Conservation (phyloP, 1,140 invertebrate species). For the Bathynomus jamesi region DNA sequence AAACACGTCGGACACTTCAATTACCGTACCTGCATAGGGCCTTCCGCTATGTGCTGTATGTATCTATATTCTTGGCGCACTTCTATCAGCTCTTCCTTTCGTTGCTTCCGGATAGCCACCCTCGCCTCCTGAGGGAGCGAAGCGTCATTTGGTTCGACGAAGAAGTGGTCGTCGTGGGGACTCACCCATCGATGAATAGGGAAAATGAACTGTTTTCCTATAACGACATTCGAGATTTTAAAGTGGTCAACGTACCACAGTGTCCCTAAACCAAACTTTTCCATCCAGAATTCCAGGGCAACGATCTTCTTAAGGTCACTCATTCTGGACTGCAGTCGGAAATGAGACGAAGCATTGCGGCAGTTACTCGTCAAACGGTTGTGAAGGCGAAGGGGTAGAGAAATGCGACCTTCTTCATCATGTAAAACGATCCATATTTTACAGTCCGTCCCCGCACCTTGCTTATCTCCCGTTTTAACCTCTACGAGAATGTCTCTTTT, state of each 20-base stretch:
- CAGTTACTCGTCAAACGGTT: background rate
- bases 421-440: background rate
- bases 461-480: background rate
- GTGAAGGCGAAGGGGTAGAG: background rate
- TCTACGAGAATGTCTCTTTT: background rate
- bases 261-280: background rate
- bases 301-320: background rate
- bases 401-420: background rate
- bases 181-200: background rate
- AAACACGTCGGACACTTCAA: conserved; percentile 48
- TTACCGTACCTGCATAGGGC: background rate
- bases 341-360: background rate
- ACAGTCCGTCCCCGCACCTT: background rate
- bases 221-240: background rate
- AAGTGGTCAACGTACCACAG: background rate
- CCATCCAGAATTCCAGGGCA: background rate
- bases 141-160: background rate
- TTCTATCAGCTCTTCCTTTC: background rate
- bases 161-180: background rate
- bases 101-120: background rate
- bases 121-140: background rate
- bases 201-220: background rate
- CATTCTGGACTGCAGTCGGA: background rate
- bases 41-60: background rate
- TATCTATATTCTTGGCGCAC: background rate